Conservation (phyloP, 1,140 invertebrate species). For the Zaprionus nigranus region DNA sequence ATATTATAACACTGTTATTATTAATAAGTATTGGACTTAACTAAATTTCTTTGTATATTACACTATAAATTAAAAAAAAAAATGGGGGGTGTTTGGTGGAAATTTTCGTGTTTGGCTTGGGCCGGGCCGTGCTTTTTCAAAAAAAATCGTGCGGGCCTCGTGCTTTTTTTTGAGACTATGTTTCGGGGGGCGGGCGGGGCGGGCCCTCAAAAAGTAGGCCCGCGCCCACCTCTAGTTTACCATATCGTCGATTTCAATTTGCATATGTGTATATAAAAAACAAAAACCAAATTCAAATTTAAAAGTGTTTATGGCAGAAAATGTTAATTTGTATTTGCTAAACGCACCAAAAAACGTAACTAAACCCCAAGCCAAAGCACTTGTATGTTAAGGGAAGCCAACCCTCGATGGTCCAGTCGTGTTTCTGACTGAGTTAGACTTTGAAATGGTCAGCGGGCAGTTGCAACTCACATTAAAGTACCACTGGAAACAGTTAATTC, state of each 20-base stretch:
- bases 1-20: no score
- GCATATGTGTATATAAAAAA: constrained; percentile 51
- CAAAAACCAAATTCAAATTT: constrained; percentile 74
- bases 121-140: no score
- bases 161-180: no score
- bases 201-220: no score
- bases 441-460: neutral
- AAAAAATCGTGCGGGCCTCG: no score
- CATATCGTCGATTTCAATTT: constrained; percentile 84
- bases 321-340: constrained; percentile 84
- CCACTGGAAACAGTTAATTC: neutral
- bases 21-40: no score
- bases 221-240: no score
- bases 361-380: constrained; percentile 53
- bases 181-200: no score
- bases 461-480: neutral
- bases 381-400: constrained; percentile 50
- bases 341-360: constrained; percentile 53
- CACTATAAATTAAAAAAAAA: no score
- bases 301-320: constrained; percentile 84
- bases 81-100: no score
- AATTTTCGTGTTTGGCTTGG: no score
- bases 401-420: constrained; percentile 46
- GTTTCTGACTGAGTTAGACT: constrained; percentile 1
- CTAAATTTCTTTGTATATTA: no score